A percentile compares a stretch with the other conserved stretches of the same genome.
Conservation (phyloP, 2,797 vertebrate species). For the Stomatorhinus walkeri region DNA sequence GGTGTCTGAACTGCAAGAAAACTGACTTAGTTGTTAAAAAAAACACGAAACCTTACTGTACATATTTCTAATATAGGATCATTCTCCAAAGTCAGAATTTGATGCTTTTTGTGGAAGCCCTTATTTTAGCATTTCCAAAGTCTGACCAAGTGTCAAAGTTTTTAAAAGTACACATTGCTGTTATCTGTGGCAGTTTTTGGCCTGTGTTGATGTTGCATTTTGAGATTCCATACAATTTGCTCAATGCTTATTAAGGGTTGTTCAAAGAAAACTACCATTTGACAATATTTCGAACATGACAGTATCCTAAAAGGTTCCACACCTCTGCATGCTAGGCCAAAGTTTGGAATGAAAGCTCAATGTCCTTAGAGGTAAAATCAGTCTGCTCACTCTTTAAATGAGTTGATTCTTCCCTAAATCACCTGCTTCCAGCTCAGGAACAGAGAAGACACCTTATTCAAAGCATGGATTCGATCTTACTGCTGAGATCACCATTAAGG, state of each 20-base stretch:
- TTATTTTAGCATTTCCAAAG: neutral
- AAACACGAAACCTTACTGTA: neutral
- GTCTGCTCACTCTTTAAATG: slow-evolving; percentile 16
- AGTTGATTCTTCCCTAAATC: neutral
- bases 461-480: slow-evolving; percentile 67
- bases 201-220: slow-evolving; percentile 6
- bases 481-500: slow-evolving; percentile 59
- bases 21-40: slow-evolving; percentile 7
- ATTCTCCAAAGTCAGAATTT: neutral
- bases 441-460: slow-evolving; percentile 44
- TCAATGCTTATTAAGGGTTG: neutral
- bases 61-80: neutral
- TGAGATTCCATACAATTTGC: neutral
- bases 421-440: neutral
- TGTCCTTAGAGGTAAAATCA: slow-evolving; percentile 26
- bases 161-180: neutral
- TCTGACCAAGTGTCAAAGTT: neutral
- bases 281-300: slow-evolving; percentile 1
- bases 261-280: slow-evolving; percentile 20
- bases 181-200: slow-evolving; percentile 5
- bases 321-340: slow-evolving; percentile 11
- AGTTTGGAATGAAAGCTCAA: slow-evolving; percentile 30
- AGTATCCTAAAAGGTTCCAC: slow-evolving; percentile 6
- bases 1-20: neutral
- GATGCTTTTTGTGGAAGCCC: slow-evolving; percentile 19